Evolutionary conservation across 2,113 vertebrate species (phyloP).

Genomic region (Halichoeres trimaculatus): DNA sequence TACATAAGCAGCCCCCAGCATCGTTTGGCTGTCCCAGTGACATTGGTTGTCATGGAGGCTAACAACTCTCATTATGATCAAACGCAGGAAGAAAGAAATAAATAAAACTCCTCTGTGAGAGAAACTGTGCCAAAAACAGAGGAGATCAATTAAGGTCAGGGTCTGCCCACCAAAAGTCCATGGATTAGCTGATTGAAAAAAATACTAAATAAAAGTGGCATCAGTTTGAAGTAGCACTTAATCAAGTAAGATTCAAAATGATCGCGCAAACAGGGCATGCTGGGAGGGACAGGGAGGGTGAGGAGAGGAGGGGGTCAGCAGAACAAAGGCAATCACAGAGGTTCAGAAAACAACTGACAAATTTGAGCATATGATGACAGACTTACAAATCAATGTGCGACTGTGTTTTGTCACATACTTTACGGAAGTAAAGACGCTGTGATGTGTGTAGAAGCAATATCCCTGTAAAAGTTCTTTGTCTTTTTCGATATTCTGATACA

Average conservation of each 20-base stretch:
- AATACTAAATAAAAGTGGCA: not conserved
- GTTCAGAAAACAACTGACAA: slow-evolving; percentile 1
- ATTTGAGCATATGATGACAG: slow-evolving; percentile 13
- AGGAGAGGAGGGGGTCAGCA: not conserved
- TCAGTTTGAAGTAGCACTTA: slow-evolving; percentile 43
- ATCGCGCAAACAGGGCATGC: slow-evolving; percentile 39
- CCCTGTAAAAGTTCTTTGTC: too few relatives aligned
- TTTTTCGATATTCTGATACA: too few relatives aligned
- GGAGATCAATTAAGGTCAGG: slow-evolving; percentile 72
- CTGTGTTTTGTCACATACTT: not conserved
- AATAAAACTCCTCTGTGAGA: slow-evolving; percentile 56
- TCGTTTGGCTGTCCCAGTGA: slow-evolving; percentile 55
- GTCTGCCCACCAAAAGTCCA: slow-evolving; percentile 51
- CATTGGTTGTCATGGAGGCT: slow-evolving; percentile 77
- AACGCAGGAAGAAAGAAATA: slow-evolving; percentile 50
- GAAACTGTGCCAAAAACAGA: slow-evolving; percentile 54
- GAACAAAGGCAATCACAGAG: slow-evolving; percentile 12
- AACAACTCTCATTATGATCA: slow-evolving; percentile 77
- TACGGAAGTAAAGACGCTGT: not conserved
- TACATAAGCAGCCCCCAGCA: slow-evolving; percentile 67
- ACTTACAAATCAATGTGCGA: not conserved
- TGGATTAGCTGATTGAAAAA: slow-evolving; percentile 36
- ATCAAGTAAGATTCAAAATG: slow-evolving; percentile 45
- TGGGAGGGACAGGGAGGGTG: slow-evolving; percentile 17
- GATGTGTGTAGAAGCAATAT: too few relatives aligned